Evolutionary conservation across 2,888 invertebrate genomes (phyloP), one percentile per base, ranked within the genome.

Genomic region (Achlya flavicornis): DNA sequence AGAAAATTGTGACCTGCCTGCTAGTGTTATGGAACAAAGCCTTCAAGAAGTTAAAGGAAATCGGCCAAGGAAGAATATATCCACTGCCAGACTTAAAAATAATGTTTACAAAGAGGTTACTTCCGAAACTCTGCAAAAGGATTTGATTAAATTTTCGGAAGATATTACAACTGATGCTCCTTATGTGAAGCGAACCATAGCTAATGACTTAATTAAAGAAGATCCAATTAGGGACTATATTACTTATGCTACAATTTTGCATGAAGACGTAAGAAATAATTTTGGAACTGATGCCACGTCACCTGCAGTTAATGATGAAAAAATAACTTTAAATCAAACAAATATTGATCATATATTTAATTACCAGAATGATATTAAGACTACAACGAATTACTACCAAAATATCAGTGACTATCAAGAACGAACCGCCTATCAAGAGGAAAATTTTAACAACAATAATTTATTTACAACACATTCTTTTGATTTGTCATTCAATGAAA

Each of bases 1-100:
- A 71, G 76, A 64, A 46, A 80, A 76, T 62, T 83, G 83, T 66
- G 64, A 69, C 35, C 65, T 73, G 16, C 63, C 74, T 4, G 62
- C 61, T 8, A 66, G 66, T 38, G 68, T 79, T 14, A 62, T 84
- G 19, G 62, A 76, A 61, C 67, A 77, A 65, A 82, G 75, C 65
- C 61, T 78, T 35, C 66, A 70, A 43, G 72, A 80, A 72, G 75
- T 84, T 19, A 53, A 41, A 74, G 72, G 62, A 62, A 67, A 32
- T 53, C 10, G 7, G 19, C 19, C 19, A 19, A 53, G 19, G 53
- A 53, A 53, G 19, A 19, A 19, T 53, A 10, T 7, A 19, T 53
- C 19, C 10, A 53, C 7, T 19, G 48, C 7, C 1, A 48, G n/a
- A 48, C 16, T 16, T 48, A n/a, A 19, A 10, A 53, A 53, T 16